Evolutionary conservation across 2,113 vertebrate species (phyloP).

Genomic region (Dryoscopus gambensis): DNA sequence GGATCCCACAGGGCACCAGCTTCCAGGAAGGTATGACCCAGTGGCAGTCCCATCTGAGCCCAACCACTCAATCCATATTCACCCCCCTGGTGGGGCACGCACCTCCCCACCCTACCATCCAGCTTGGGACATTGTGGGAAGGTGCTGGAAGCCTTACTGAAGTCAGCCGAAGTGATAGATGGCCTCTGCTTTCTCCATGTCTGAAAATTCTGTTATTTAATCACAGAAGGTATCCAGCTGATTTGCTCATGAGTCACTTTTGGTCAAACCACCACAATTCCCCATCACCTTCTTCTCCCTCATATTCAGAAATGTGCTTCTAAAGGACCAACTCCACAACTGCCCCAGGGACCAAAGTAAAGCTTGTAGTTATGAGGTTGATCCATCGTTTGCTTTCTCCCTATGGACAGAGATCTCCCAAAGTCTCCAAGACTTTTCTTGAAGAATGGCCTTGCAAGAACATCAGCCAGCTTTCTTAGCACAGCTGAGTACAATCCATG

Average conservation of each 20-base stretch:
- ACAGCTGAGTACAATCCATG: not conserved
- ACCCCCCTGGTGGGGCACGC: rapidly evolving
- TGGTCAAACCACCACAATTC: not conserved
- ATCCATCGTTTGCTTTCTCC: not conserved
- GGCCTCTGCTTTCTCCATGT: not conserved
- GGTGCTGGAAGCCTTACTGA: not conserved
- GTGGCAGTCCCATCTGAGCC: not conserved
- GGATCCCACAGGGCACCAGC: not conserved
- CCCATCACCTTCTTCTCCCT: not conserved
- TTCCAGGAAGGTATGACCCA: too few species aligned
- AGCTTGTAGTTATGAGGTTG: not conserved
- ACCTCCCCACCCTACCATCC: not conserved
- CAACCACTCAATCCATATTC: not conserved
- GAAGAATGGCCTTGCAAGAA: not conserved
- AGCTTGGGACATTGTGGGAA: not conserved
- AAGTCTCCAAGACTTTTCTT: not conserved
- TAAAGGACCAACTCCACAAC: not conserved
- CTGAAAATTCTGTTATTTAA: not conserved
- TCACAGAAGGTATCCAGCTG: not conserved
- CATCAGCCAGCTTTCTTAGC: not conserved
- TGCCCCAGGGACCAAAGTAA: not conserved
- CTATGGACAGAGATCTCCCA: not conserved
- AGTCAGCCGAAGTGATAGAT: rapidly evolving
- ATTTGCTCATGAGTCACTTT: not conserved
- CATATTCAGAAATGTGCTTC: not conserved